Conservation (phyloP, 2,797 vertebrate genomes). For the Clarias platycephalus region DNA sequence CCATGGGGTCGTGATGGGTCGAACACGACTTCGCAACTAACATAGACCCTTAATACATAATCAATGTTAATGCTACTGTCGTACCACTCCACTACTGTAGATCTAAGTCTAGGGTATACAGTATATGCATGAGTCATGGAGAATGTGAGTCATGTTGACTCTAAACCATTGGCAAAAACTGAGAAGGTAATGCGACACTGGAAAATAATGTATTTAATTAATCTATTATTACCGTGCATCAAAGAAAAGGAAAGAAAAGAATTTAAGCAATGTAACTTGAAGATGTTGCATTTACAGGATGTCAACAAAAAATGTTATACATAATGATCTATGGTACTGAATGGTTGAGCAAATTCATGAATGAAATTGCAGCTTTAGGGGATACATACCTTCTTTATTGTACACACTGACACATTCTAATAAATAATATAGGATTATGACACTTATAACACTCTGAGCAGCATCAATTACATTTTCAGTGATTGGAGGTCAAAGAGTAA, state of each 20-base stretch:
- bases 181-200: not conserved
- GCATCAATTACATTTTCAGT: too few species aligned
- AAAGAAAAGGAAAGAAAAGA: not conserved
- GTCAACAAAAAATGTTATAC: not conserved
- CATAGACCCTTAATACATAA: not conserved
- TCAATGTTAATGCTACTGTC: not conserved
- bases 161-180: not conserved
- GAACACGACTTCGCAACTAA: too few species aligned
- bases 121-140: not conserved
- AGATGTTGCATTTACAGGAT: not conserved
- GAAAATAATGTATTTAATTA: not conserved
- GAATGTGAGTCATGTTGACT: slow-evolving; percentile 5
- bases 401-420: not conserved
- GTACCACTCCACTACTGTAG: too few species aligned
- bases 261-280: not conserved
- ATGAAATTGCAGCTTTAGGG: not conserved
- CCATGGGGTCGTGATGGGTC: too few species aligned
- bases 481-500: not conserved
- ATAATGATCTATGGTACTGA: not conserved
- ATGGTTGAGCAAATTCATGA: not conserved
- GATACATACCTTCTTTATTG: not conserved
- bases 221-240: too few species aligned
- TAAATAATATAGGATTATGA: not conserved
- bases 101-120: not conserved
- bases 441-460: not conserved